Percentiles rank a stretch among this genome's conserved stretches.
phyloP scores from a whole-genome alignment of 2,113 vertebrate genomes.

The Pithys albifrons region DNA sequence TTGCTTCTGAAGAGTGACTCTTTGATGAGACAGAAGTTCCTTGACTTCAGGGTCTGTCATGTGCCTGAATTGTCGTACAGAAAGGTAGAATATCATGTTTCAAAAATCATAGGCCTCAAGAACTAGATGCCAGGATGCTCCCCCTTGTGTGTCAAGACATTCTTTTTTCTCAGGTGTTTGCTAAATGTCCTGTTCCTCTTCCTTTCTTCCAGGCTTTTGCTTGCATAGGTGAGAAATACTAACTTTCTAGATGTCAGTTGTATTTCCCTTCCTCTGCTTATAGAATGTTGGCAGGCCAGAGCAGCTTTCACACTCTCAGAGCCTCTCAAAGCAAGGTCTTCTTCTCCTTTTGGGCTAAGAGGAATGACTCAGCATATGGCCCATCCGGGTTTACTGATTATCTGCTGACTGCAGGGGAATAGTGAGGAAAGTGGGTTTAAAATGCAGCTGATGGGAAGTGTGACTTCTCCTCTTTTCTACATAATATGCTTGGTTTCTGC shows the following conservation, averaged over 20 bases:
- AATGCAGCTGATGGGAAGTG: background rate
- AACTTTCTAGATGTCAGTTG: background rate
- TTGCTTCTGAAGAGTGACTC: background rate
- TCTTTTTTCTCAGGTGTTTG: background rate
- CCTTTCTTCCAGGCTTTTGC: background rate
- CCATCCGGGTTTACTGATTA: background rate
- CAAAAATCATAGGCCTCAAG: background rate
- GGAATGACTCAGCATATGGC: background rate
- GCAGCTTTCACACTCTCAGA: background rate
- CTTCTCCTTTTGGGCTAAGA: background rate
- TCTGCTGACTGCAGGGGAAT: background rate
- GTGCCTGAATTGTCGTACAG: background rate
- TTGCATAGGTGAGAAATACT: background rate
- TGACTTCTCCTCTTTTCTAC: background rate
- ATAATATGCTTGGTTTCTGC: background rate
- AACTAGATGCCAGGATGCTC: background rate
- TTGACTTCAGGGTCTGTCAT: background rate
- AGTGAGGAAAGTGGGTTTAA: background rate
- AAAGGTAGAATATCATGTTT: background rate
- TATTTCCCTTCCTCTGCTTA: background rate
- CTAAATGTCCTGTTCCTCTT: background rate
- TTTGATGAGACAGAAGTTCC: background rate
- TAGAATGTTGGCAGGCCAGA: background rate
- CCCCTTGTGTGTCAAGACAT: fast-evolving
- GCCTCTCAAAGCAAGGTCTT: background rate